Evolutionary conservation across 2,888 invertebrate genomes (phyloP), one percentile per base, ranked within the genome.

Genomic region (Craniophora ligustri): DNA sequence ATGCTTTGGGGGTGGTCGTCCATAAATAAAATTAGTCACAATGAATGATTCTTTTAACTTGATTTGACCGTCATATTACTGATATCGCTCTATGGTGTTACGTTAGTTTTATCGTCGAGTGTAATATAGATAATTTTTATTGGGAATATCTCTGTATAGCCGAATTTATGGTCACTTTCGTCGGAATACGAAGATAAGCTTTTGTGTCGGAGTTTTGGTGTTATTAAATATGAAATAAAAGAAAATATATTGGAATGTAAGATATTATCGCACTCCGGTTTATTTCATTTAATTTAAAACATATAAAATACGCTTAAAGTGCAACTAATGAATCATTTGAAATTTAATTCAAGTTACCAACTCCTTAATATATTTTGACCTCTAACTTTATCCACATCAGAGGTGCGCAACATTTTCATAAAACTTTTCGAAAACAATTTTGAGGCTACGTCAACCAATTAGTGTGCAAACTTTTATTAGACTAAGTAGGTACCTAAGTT

Each of bases 1-100:
- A 91, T 92, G 89, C 86, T 85, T 75, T 77, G 76, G 86, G 88
- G 89, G 79, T 76, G 77, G 78, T 63, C 65, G 59, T 72, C 81
- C 76, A 89, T 92, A 92, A 89, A 92, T 92, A 91, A 91, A 91
- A 92, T 92, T 92, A 92, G 90, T 88, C 85, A 84, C 89, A 79
- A 88, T 78, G 84, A 79, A 89, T 87, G 83, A 86, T 83, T 84
- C 83, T 79, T 84, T 81, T 79, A 83, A 82, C 71, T 82, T 78
- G 76, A 72, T 75, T 77, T 63, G 63, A 63, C 61, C 76, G 72
- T 84, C 81, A 83, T 82, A 84, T 78, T 64, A 71, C 70, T 66
- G 68, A 75, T 78, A 77, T 71, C 58, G 46, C 34, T 50, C 40
- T 42, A 54, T 70, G 58, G 73, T 64, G 67, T 67, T 47, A 42